Conservation (phyloP, 2,113 vertebrate genomes). For the Serilophus lunatus region DNA sequence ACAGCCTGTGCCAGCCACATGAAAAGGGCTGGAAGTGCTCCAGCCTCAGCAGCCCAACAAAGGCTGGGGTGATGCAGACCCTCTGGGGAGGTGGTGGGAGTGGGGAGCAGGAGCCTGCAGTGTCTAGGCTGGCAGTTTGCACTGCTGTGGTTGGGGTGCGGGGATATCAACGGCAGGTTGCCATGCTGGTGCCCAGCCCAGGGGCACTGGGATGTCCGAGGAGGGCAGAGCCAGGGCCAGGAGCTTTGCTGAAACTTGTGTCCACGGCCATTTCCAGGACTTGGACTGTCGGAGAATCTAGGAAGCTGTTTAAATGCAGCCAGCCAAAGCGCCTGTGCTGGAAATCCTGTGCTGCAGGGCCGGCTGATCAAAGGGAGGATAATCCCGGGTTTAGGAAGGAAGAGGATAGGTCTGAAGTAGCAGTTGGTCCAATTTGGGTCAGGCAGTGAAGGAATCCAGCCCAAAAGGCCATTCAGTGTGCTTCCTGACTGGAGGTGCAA, state of each 20-base stretch:
- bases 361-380: slow-evolving; percentile 64
- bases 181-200: fast-evolving
- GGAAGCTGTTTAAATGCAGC: slow-evolving; percentile 57
- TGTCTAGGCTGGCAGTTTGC: not conserved
- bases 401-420: slow-evolving; percentile 56
- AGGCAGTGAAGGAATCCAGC: slow-evolving; percentile 41
- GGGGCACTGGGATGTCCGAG: not conserved
- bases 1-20: fast-evolving
- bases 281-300: not conserved
- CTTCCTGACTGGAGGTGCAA: not conserved
- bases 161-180: not conserved
- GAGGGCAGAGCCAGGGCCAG: not conserved
- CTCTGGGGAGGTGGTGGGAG: not conserved
- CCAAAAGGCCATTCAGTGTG: not conserved
- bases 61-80: not conserved
- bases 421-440: slow-evolving; percentile 65
- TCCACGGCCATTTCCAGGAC: not conserved
- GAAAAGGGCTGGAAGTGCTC: not conserved
- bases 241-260: not conserved
- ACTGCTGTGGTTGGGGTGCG: not conserved
- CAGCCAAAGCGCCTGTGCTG: slow-evolving; percentile 50
- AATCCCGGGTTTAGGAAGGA: slow-evolving; percentile 58
- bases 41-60: not conserved
- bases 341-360: slow-evolving; percentile 59
- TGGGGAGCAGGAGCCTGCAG: not conserved